Base-by-base conservation (phyloP, 2,888 invertebrate species). In the Caenorhabditis japonica region DNA sequence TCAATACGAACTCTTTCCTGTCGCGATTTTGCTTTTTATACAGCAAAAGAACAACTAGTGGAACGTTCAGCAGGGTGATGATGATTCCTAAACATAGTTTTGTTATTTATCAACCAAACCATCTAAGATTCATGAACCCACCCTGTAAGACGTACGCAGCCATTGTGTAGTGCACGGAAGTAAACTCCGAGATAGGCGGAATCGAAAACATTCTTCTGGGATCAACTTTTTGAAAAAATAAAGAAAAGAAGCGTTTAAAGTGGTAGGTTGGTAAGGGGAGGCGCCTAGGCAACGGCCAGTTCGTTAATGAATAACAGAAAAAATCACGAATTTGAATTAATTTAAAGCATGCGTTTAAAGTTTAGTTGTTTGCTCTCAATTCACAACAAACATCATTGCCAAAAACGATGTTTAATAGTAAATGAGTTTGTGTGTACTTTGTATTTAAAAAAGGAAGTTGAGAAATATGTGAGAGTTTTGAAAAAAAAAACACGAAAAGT, bases 1-100 rank as follows among this genome's bases (percentile, higher is more conserved):
- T 62, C 17, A 62, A 25, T 12, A 52, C 19, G 17, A 62, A 62
- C 33, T 62, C 62, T 39, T 62, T 62, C 10, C 62, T 21, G n/a
- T 46, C 53, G 1, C 62, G 17, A 10, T 46, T 21, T 13, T 46
- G 27, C 27, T 46, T 55, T 7, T 19, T 4, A 7, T 7, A 30
- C 8, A 62, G n/a, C 1, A 62, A 30, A 5, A 33, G 7, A 13
- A n/a, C 2, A 39, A 56, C 23, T 15, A 64, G 12, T 7, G 64
- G 64, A 3, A 34, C 21, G 15, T 30, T 47, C 4, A 64, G 4
- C 3, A 47, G 2, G 12, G 33, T 23, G 23, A 47, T 53, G 25
- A 46, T 8, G 15, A 43, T n/a, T 7, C 62, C 62, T 62, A 30
- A 8, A 52, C 33, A 19, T 15, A 30, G 8, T n/a, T n/a, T n/a